These are phyloP conservation scores for Mormyrus hasselquistii DNA, from an alignment of 2,797 vertebrate species.

Conservation along the genomic window DNA sequence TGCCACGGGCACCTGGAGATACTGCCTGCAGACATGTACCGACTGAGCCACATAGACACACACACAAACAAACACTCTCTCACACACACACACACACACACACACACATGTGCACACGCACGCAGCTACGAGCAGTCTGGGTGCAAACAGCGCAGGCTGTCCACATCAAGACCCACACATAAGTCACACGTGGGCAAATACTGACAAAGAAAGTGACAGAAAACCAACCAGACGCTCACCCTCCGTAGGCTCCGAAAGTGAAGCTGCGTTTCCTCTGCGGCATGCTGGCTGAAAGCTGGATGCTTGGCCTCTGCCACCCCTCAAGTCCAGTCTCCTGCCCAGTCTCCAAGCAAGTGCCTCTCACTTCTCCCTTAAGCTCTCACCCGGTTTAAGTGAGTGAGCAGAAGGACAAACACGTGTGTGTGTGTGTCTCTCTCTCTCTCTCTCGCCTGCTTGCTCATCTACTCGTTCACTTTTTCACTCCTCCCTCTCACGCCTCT, in stretches of 20 bases:
- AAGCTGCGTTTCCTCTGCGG: constrained; percentile 77
- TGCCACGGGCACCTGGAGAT: neutral
- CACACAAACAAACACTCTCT: neutral
- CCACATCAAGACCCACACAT: neutral
- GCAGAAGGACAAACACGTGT: neutral
- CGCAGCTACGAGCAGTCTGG: neutral
- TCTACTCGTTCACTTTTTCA: constrained; percentile 1
- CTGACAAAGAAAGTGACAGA: neutral
- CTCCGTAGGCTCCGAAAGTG: constrained; percentile 76
- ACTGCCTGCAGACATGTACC: neutral
- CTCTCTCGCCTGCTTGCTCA: neutral
- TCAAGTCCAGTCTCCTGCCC: constrained; percentile 28
- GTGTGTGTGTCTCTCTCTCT: neutral
- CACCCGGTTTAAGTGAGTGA: neutral
- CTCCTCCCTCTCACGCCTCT: constrained; percentile 24
- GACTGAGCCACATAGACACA: neutral
- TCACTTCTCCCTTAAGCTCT: constrained; percentile 5
- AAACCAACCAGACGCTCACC: constrained; percentile 52
- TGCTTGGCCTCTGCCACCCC: neutral
- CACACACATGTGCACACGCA: neutral
- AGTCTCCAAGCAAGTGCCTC: neutral
- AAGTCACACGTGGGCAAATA: neutral
- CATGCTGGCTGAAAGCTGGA: constrained; percentile 52
- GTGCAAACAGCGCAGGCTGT: neutral
- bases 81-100: neutral